Evolutionary conservation across 2,888 invertebrate species (phyloP).

Genomic region (Clistopyga incitator): DNA sequence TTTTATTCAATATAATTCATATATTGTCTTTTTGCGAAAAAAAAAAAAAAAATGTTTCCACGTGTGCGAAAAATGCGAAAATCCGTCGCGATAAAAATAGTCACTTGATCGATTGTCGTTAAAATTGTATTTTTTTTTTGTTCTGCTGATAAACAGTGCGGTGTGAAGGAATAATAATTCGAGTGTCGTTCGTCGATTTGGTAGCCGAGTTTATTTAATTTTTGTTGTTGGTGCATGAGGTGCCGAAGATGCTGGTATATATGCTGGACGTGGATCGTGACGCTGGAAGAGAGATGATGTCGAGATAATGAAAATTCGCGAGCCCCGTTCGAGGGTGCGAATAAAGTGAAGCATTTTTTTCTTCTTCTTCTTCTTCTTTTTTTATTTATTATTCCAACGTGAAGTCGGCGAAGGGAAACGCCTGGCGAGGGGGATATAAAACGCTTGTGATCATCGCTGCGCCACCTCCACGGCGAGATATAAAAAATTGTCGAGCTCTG

Average conservation of each 20-base stretch:
- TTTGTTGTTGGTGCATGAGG: not conserved
- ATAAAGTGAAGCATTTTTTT: conserved; percentile 31
- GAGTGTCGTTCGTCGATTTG: conserved; percentile 43
- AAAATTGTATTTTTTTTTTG: not conserved
- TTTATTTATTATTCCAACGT: conserved; percentile 24
- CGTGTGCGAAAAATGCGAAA: not conserved
- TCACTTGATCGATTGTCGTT: not conserved
- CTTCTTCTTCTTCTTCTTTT: too few relatives aligned
- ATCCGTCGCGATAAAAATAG: not conserved
- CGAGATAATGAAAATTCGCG: conserved; percentile 43
- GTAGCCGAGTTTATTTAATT: not conserved
- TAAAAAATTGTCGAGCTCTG: conserved; percentile 43
- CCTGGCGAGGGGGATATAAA: conserved; percentile 9
- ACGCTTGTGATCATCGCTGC: conserved; percentile 44
- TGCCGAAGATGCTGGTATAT: not conserved
- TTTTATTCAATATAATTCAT: conserved; percentile 10
- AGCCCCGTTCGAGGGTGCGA: conserved; percentile 2
- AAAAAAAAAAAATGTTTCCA: not conserved
- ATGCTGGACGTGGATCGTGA: conserved; percentile 21
- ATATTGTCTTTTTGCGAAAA: not conserved
- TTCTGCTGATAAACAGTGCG: not conserved
- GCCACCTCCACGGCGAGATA: conserved; percentile 11
- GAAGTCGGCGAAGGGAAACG: not conserved
- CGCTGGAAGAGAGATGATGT: conserved; percentile 32
- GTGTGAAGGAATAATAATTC: not conserved